Base-by-base conservation (phyloP, 2,113 vertebrate genomes). In the Brachypteracias leptosomus region DNA sequence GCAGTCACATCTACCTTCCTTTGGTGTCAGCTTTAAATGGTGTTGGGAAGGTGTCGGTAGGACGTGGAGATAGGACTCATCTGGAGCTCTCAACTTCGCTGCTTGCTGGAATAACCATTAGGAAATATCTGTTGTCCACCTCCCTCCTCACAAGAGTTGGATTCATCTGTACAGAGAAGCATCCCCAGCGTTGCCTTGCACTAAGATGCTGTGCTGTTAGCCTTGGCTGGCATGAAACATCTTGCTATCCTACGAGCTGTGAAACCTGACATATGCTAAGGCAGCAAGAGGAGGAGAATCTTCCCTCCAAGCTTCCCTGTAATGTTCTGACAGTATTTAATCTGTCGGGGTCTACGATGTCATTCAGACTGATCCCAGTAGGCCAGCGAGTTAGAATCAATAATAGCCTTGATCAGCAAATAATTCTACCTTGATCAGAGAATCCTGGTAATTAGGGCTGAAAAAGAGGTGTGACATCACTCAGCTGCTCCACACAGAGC, bases 361-460 rank as follows among this genome's bases (percentile, higher is more conserved):
- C 72, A 10, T 33, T 88, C 92, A 25, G 52, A 20, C 68, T 55
- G 89, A 87, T 80, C 79, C 85, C 90, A n/a, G 83, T 75, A 73
- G 93, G 95, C 84, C 71, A 31, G 4, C 2, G 18, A 28, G 59
- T 40, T 22, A 29, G 33, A 68, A 93, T 94, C 90, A 33, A 83
- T 94, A 75, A 33, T 22, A 21, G 14, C 82, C 85, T 90, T 93
- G 92, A 90, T 96, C 95, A 92, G 79, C 78, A 80, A 85, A 82
- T 97, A 81, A 89, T 91, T 88, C 54, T 54, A 13, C 75, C 79
- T 67, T 88, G 92, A 93, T 96, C 92, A 88, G 83, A 92, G 86
- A 76, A 55, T 65, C 46, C 76, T 70, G 46, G 81, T 89, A 82
- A 95, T 88, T 68, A 91, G 75, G 63, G 90, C 77, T 68, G 66